A percentile compares a stretch with the other conserved stretches of the same genome.
Evolutionary conservation across 2,797 vertebrate species (phyloP).

Genomic region (Amazonetta brasiliensis): DNA sequence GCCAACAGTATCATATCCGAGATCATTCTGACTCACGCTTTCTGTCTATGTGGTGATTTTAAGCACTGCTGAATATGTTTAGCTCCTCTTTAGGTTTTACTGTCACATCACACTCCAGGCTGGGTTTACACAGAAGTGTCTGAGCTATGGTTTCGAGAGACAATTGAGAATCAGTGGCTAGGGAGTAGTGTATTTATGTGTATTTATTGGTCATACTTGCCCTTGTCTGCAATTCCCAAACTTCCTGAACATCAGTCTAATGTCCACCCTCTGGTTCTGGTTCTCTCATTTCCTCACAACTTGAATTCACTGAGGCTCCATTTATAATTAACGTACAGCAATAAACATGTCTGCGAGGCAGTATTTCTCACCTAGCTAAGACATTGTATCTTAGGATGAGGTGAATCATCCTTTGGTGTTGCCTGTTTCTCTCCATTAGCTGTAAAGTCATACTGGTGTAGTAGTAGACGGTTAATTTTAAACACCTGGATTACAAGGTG

Average conservation of each 20-base stretch:
- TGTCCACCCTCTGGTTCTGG: neutral
- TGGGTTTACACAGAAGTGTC: neutral
- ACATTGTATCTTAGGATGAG: neutral
- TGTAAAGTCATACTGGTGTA: neutral
- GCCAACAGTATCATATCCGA: neutral
- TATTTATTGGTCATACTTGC: neutral
- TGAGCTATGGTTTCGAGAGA: neutral
- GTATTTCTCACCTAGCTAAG: neutral
- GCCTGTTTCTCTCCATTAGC: neutral
- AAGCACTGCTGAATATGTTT: neutral
- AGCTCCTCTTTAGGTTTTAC: neutral
- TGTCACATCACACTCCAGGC: neutral
- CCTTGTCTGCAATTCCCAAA: neutral
- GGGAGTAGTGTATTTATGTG: neutral
- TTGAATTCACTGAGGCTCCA: neutral
- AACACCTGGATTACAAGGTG: neutral
- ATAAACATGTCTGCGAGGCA: conserved; percentile 6
- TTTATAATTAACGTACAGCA: conserved; percentile 10
- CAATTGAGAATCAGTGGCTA: neutral
- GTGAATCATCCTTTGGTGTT: neutral
- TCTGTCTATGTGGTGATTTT: neutral
- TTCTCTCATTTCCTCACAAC: neutral
- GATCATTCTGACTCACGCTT: neutral
- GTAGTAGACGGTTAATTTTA: neutral
- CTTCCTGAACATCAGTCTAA: neutral